Evolutionary conservation across 2,797 vertebrate species (phyloP).

Genomic region (Discoglossus pictus): DNA sequence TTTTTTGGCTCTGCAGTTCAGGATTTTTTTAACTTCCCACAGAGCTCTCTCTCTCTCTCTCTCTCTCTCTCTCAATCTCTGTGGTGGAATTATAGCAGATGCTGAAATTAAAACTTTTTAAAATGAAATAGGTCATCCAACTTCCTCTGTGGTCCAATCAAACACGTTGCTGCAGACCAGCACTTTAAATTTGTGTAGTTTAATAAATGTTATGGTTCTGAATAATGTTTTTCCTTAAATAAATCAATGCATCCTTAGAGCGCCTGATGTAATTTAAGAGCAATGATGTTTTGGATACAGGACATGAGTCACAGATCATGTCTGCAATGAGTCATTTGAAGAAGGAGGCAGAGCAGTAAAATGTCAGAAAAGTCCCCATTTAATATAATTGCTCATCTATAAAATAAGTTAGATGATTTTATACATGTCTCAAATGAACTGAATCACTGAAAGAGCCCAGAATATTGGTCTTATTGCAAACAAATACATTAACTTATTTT

Average conservation of each 20-base stretch:
- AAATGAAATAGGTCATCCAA: slow-evolving; percentile 16
- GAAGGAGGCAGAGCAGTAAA: slow-evolving; percentile 42
- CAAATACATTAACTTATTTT: too few relatives aligned
- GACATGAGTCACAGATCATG: slow-evolving; percentile 50
- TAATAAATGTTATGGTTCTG: slow-evolving; percentile 29
- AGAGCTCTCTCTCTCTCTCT: slow-evolving; percentile 31
- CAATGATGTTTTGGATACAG: slow-evolving; percentile 49
- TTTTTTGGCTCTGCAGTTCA: slow-evolving; percentile 31
- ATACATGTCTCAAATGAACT: slow-evolving; percentile 10
- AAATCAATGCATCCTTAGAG: slow-evolving; percentile 33
- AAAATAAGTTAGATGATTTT: slow-evolving; percentile 21
- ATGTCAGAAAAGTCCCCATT: slow-evolving; percentile 48
- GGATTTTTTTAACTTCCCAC: slow-evolving; percentile 38
- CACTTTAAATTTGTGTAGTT: background rate
- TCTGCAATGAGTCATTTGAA: slow-evolving; percentile 48
- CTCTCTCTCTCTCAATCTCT: too few relatives aligned
- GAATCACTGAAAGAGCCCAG: background rate
- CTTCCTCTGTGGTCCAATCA: slow-evolving; percentile 4
- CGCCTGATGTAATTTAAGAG: slow-evolving; percentile 47
- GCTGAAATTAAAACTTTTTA: slow-evolving; percentile 27
- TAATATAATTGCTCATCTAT: slow-evolving; percentile 44
- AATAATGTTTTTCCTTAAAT: slow-evolving; percentile 42
- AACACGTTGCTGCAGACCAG: background rate
- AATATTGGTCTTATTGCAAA: background rate
- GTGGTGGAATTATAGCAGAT: slow-evolving; percentile 37